Evolutionary conservation across 1,140 invertebrate genomes (phyloP).

Genomic region (Idris sp.): DNA sequence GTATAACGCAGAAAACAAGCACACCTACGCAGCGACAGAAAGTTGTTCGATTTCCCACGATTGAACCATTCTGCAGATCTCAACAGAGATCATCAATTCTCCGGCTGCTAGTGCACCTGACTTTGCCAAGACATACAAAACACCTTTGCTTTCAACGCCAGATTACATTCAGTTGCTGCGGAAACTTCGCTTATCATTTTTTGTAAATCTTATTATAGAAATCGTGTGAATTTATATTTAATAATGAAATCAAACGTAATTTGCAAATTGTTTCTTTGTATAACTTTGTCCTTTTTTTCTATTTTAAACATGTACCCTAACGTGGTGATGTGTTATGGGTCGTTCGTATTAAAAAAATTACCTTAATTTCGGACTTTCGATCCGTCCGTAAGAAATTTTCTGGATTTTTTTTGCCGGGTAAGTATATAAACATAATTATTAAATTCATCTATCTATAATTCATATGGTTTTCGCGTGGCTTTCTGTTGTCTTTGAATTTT

Average conservation of each 20-base stretch:
- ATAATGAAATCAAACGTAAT: constrained; percentile 18
- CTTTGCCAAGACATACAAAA: constrained; percentile 22
- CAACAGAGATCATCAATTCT: constrained; percentile 50
- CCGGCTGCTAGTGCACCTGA: constrained; percentile 33
- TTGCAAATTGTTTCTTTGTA: constrained; percentile 12
- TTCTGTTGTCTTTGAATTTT: too few relatives aligned
- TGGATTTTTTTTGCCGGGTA: too few relatives aligned
- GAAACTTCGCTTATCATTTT: constrained; percentile 45
- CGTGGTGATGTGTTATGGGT: too few relatives aligned
- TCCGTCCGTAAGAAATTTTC: too few relatives aligned
- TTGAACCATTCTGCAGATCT: constrained; percentile 50
- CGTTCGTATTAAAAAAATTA: too few relatives aligned
- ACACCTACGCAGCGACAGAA: constrained; percentile 59
- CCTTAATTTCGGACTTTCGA: too few relatives aligned
- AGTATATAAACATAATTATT: too few relatives aligned
- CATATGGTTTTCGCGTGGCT: too few relatives aligned
- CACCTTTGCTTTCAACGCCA: constrained; percentile 50
- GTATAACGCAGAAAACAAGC: constrained; percentile 32
- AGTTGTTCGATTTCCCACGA: constrained; percentile 67
- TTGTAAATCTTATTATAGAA: constrained; percentile 54
- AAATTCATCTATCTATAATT: too few relatives aligned
- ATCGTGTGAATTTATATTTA: constrained; percentile 47
- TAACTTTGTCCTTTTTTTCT: too few relatives aligned
- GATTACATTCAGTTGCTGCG: constrained; percentile 45
- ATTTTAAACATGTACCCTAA: too few relatives aligned